Evolutionary conservation across 2,113 vertebrate species (phyloP).

Genomic region (Triplophysa siluroides): DNA sequence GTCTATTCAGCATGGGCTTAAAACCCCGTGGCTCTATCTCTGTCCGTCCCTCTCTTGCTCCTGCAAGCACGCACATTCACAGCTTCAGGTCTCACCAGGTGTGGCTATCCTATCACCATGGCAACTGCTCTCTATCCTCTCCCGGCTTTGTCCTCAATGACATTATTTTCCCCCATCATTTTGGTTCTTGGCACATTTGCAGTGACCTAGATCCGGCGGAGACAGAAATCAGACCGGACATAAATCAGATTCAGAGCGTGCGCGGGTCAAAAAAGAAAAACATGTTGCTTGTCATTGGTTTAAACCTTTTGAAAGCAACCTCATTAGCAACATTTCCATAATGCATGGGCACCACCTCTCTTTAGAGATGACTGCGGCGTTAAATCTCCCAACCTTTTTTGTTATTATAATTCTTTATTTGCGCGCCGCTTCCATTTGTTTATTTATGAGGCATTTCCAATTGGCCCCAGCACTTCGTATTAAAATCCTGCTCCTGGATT

Average conservation of each 20-base stretch:
- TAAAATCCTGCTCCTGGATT: constrained; percentile 55
- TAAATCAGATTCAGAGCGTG: neutral
- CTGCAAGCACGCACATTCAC: constrained; percentile 12
- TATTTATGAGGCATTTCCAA: constrained; percentile 62
- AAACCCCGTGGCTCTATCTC: neutral
- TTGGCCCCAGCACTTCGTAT: constrained; percentile 51
- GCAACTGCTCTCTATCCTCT: constrained; percentile 37
- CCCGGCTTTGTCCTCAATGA: constrained; percentile 28
- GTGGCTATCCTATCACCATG: constrained; percentile 47
- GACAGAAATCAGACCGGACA: neutral
- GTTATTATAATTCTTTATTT: constrained; percentile 49
- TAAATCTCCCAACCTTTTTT: constrained; percentile 50
- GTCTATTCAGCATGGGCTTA: neutral
- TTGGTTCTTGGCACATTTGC: constrained; percentile 24
- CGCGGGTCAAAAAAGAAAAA: constrained; percentile 11
- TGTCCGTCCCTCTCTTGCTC: neutral
- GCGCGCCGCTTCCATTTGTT: constrained; percentile 49
- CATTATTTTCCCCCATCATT: constrained; percentile 13
- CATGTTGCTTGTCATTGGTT: constrained; percentile 53
- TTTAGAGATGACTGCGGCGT: constrained; percentile 53
- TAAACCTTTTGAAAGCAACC: constrained; percentile 54
- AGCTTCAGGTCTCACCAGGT: constrained; percentile 34
- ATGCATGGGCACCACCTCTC: constrained; percentile 45
- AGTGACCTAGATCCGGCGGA: constrained; percentile 22
- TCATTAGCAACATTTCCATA: constrained; percentile 64